Evolutionary conservation across 2,797 vertebrate genomes (phyloP).

Genomic region (Acropternis orthonyx): DNA sequence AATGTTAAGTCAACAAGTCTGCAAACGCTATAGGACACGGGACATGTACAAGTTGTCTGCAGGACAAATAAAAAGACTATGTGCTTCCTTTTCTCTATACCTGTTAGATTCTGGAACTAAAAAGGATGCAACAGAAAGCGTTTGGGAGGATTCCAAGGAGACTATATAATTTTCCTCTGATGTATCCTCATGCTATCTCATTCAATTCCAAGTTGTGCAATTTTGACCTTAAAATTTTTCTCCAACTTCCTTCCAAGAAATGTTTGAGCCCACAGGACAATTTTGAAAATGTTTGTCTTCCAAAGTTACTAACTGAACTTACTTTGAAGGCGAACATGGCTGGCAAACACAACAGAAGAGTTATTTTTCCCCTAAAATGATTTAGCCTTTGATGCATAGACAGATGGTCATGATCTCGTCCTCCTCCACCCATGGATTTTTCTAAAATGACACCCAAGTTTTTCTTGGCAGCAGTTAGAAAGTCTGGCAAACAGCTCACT

Average conservation of each 20-base stretch:
- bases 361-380: conserved; percentile 53
- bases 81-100: background rate
- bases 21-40: background rate
- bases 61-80: background rate
- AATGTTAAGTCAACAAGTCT: background rate
- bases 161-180: background rate
- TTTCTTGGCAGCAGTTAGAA: conserved; percentile 79
- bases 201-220: background rate
- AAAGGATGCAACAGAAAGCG: background rate
- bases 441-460: conserved; percentile 82
- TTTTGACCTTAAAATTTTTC: conserved; percentile 14
- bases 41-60: background rate
- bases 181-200: background rate
- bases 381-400: conserved; percentile 68
- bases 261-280: conserved; percentile 4
- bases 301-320: conserved; percentile 36
- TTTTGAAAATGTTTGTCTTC: conserved; percentile 49
- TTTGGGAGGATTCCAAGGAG: background rate
- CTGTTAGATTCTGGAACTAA: background rate
- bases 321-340: conserved; percentile 17
- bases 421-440: conserved; percentile 77
- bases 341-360: conserved; percentile 52
- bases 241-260: background rate
- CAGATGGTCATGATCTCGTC: conserved; percentile 77
- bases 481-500: conserved; percentile 78